Conservation (phyloP, 1,140 invertebrate genomes). For the Hycleus cichorii region DNA sequence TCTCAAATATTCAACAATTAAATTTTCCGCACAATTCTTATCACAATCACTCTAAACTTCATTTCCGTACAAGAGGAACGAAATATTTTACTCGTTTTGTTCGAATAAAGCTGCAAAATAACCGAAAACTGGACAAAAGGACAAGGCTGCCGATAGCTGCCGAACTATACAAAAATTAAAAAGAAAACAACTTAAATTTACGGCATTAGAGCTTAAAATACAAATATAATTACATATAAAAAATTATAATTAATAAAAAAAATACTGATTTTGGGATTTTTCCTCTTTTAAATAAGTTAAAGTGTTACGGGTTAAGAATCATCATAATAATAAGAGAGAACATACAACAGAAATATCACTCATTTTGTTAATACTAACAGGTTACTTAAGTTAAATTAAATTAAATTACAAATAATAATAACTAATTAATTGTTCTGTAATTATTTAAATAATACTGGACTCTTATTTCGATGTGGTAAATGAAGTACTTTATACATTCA, state of each 20-base stretch:
- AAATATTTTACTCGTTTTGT: background rate
- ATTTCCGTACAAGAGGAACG: background rate
- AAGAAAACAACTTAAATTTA: slow-evolving; percentile 21
- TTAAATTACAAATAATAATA: background rate
- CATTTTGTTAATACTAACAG: slow-evolving; percentile 30
- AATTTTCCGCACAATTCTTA: background rate
- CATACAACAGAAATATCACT: slow-evolving; percentile 30
- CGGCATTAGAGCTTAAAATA: slow-evolving; percentile 20
- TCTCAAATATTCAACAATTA: background rate
- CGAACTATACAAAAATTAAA: slow-evolving; percentile 19
- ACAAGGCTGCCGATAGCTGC: slow-evolving; percentile 8
- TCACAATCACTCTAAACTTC: slow-evolving; percentile 10
- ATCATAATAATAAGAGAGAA: too few relatives aligned
- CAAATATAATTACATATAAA: slow-evolving; percentile 11
- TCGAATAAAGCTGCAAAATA: background rate
- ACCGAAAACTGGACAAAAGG: background rate
- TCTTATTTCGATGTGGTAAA: too few relatives aligned
- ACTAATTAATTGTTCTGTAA: slow-evolving; percentile 9
- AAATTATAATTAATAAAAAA: slow-evolving; percentile 31
- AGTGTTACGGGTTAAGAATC: slow-evolving; percentile 20
- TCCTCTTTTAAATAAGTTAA: slow-evolving; percentile 31
- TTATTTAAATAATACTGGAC: slow-evolving; percentile 14
- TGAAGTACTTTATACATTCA: background rate
- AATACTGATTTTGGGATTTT: slow-evolving; percentile 33
- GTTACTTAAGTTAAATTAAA: slow-evolving; percentile 18